Evolutionary conservation across 2,797 vertebrate species (phyloP).

Genomic region (Danio jaintianensis): DNA sequence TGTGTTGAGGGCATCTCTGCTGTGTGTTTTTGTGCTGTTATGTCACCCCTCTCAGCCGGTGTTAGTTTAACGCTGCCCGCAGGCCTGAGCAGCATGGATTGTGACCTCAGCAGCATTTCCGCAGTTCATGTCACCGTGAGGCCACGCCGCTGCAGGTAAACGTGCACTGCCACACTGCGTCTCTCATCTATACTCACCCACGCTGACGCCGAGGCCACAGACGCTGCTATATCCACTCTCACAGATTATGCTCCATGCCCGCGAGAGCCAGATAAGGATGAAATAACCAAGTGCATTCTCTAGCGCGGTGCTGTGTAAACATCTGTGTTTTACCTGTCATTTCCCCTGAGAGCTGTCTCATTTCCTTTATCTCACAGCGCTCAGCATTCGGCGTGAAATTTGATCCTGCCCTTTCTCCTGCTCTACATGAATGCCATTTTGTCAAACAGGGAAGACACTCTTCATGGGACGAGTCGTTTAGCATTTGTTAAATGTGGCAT

Average conservation of each 20-base stretch:
- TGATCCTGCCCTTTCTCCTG: constrained; percentile 62
- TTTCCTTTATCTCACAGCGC: constrained; percentile 63
- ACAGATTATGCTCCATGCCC: constrained; percentile 46
- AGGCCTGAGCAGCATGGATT: constrained; percentile 39
- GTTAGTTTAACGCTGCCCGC: constrained; percentile 47
- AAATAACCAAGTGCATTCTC: constrained; percentile 56
- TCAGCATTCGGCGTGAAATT: constrained; percentile 60
- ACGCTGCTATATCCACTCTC: constrained; percentile 36
- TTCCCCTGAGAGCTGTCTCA: constrained; percentile 63
- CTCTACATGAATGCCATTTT: constrained; percentile 65
- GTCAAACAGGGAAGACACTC: constrained; percentile 59
- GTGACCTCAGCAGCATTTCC: constrained; percentile 52
- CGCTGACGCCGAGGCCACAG: constrained; percentile 38
- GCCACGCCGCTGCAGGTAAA: constrained; percentile 47
- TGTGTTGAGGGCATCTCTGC: constrained; percentile 41
- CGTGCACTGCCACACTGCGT: constrained; percentile 19
- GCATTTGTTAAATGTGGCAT: constrained; percentile 59
- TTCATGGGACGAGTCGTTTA: constrained; percentile 50
- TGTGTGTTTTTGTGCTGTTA: constrained; percentile 46
- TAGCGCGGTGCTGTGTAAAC: constrained; percentile 58
- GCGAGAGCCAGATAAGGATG: constrained; percentile 48
- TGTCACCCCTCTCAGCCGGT: constrained; percentile 40
- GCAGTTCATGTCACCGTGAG: constrained; percentile 48
- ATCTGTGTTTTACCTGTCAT: constrained; percentile 68
- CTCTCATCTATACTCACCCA: constrained; percentile 56